phyloP scores from a whole-genome alignment of 2,888 invertebrate species.

The Desoria tigrina region DNA sequence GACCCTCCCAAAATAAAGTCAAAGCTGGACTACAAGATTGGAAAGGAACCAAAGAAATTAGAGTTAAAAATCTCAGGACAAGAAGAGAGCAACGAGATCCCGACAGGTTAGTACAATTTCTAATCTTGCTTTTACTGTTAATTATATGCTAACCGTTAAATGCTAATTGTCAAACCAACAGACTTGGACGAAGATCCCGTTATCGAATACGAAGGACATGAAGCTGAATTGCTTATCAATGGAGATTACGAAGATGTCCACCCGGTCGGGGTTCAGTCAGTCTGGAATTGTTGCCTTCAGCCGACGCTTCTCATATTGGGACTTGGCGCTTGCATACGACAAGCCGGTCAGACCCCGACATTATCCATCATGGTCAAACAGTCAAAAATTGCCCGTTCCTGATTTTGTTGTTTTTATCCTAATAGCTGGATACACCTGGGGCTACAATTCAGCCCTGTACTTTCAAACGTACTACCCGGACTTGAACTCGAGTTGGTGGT shows the following conservation, averaged over 20 bases:
- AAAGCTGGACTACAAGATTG: no score
- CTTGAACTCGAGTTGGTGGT: constrained; percentile 77
- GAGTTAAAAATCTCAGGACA: no score
- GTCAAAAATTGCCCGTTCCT: background rate
- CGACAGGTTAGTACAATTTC: no score
- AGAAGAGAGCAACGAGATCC: no score
- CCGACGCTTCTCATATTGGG: constrained; percentile 78
- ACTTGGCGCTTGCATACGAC: constrained; percentile 82
- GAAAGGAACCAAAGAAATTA: no score
- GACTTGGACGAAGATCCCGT: background rate
- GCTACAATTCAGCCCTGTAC: constrained; percentile 86
- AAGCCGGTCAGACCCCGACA: constrained; percentile 69
- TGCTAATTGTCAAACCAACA: no score
- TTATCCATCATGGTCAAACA: constrained; percentile 64
- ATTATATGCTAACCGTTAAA: no score
- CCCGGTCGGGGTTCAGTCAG: constrained; percentile 74
- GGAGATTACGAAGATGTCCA: constrained; percentile 58
- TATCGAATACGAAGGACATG: background rate
- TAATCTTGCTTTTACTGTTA: no score
- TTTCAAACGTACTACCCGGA: constrained; percentile 86
- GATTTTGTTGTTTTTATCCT: no score
- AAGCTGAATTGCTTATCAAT: background rate
- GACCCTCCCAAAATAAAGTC: no score
- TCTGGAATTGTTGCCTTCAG: no score
- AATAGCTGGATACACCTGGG: constrained; percentile 83